Conservation (phyloP, 2,797 vertebrate species). For the Sphenopsis melanotis region DNA sequence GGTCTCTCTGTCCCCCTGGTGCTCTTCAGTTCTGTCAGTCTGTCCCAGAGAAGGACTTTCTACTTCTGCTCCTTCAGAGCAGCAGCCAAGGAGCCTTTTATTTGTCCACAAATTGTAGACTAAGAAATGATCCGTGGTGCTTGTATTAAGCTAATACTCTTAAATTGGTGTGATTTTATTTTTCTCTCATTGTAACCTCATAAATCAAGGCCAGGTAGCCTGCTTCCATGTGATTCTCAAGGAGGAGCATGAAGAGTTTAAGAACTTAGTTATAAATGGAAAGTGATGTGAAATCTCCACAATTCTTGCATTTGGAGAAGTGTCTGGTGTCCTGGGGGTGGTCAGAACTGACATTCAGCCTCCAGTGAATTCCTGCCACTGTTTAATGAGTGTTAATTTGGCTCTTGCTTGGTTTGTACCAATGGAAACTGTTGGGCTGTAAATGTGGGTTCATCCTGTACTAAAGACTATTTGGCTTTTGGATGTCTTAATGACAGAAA, state of each 20-base stretch:
- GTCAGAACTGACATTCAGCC: background rate
- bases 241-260: background rate
- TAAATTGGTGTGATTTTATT: background rate
- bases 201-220: background rate
- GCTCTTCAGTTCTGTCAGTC: background rate
- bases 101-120: background rate
- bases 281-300: background rate
- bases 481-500: background rate
- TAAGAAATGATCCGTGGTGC: background rate
- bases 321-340: too few species aligned
- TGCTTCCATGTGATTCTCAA: background rate
- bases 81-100: background rate
- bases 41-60: background rate
- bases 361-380: background rate
- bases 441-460: background rate
- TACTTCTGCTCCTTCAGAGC: background rate
- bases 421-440: background rate
- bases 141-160: background rate
- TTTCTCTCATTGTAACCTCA: background rate
- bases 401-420: background rate
- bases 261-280: background rate
- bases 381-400: background rate
- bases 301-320: background rate
- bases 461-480: background rate
- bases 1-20: background rate